A percentile compares a stretch with the other conserved stretches of the same genome.
These are phyloP conservation scores for Tachycineta bicolor DNA, from an alignment of 2,113 vertebrate genomes.

Conservation along the genomic window DNA sequence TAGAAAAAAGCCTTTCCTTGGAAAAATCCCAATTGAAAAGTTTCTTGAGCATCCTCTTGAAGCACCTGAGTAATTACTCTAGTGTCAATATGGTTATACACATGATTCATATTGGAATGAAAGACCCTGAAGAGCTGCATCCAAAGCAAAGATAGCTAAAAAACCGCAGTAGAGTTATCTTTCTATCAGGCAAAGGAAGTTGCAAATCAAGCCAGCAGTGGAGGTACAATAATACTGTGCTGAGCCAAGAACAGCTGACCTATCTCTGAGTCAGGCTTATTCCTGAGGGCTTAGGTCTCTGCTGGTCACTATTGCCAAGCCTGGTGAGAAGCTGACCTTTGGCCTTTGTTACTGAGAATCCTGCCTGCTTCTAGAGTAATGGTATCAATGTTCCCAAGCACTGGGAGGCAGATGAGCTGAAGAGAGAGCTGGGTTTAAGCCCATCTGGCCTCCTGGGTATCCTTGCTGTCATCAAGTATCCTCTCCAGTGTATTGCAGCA, in stretches of 20 bases:
- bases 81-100: not conserved
- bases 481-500: not conserved
- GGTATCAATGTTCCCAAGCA: not conserved
- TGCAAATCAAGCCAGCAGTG: not conserved
- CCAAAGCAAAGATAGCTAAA: not conserved
- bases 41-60: slow-evolving; percentile 14
- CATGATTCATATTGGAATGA: not conserved
- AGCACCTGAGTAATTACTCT: not conserved
- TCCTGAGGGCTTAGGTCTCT: not conserved
- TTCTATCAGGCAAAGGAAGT: not conserved
- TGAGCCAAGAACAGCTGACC: not conserved
- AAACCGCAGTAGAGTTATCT: not conserved
- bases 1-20: not conserved
- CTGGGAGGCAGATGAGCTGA: not conserved
- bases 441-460: not conserved
- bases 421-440: not conserved
- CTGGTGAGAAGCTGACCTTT: not conserved
- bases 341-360: not conserved
- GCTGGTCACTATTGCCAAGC: not conserved
- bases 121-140: not conserved
- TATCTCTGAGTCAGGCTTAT: not conserved
- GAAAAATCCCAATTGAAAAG: slow-evolving; percentile 12
- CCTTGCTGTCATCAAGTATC: not conserved
- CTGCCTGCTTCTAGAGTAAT: not conserved
- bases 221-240: not conserved